phyloP scores from a whole-genome alignment of 2,888 invertebrate genomes.

The Isotomurus palustris region DNA sequence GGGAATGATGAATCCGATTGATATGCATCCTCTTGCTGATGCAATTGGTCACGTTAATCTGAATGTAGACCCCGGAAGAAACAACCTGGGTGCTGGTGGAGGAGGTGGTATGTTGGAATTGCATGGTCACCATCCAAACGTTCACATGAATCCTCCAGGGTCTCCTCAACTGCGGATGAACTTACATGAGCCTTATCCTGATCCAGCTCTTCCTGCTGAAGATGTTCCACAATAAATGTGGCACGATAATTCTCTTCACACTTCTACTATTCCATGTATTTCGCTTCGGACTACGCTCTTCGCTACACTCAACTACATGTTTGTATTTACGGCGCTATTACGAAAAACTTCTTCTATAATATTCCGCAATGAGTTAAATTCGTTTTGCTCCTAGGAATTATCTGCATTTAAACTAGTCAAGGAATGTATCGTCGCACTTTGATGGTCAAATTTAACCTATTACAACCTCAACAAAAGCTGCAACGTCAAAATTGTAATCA shows the following conservation, averaged over 20 bases:
- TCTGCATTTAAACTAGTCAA: slow-evolving; percentile 15
- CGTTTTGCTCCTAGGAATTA: no score
- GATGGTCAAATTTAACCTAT: slow-evolving; percentile 1
- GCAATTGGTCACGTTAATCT: slow-evolving; percentile 32
- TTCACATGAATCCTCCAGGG: slow-evolving; percentile 33
- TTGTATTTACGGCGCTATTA: no score
- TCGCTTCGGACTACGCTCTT: not conserved
- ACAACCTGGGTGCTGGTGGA: slow-evolving; percentile 4
- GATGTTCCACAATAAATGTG: not conserved
- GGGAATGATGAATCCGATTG: slow-evolving; percentile 28
- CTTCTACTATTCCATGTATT: slow-evolving; percentile 4
- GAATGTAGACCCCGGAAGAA: slow-evolving; percentile 23
- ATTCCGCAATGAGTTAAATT: no score
- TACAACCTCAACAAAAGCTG: not conserved
- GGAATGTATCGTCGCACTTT: not conserved
- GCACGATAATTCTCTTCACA: not conserved
- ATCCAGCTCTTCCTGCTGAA: slow-evolving; percentile 25
- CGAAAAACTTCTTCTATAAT: no score
- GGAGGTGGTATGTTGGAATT: slow-evolving; percentile 4
- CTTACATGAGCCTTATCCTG: slow-evolving; percentile 35
- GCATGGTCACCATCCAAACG: slow-evolving; percentile 10
- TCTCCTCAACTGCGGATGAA: slow-evolving; percentile 38
- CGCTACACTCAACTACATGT: no score
- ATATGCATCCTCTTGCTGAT: slow-evolving; percentile 39
- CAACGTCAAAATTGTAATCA: not conserved